Percentiles rank a stretch among this genome's conserved stretches.
Conservation (phyloP, 2,113 vertebrate genomes). For the Myanophis thanlyinensis region DNA sequence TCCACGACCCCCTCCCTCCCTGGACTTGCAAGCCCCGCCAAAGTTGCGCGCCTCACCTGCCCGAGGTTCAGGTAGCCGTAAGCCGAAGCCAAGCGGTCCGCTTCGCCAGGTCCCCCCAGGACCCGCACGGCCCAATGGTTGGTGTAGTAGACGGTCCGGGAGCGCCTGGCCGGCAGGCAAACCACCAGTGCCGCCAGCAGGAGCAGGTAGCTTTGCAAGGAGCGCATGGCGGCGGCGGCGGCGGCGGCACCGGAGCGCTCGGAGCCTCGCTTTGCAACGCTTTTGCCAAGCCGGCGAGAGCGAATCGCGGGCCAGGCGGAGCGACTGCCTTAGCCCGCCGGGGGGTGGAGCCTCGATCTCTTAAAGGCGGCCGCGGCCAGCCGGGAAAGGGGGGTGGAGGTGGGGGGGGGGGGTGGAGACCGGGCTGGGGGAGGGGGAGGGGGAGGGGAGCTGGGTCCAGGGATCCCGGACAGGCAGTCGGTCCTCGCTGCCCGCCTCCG, state of each 20-base stretch:
- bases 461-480: not conserved
- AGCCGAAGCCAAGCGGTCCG: conserved; percentile 77
- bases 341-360: conserved; percentile 62
- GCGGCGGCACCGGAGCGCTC: conserved; percentile 1
- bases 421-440: conserved; percentile 7
- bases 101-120: conserved; percentile 73
- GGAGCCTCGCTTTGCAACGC: not conserved
- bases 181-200: conserved; percentile 50
- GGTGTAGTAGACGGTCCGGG: conserved; percentile 77
- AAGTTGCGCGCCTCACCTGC: conserved; percentile 72
- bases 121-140: conserved; percentile 90
- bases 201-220: conserved; percentile 9
- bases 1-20: not conserved
- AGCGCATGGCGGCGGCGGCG: conserved; percentile 46
- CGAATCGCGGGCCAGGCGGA: not conserved
- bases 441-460: not conserved
- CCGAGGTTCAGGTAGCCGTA: conserved; percentile 87
- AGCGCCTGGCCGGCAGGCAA: conserved; percentile 44
- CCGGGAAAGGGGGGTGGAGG: not conserved
- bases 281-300: conserved; percentile 23
- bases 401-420: conserved; percentile 15
- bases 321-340: conserved; percentile 46
- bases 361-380: conserved; percentile 62
- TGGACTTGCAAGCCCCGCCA: not conserved
- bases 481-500: not conserved